Conservation (phyloP, 2,797 vertebrate genomes). For the Hozukius guyotensis region DNA sequence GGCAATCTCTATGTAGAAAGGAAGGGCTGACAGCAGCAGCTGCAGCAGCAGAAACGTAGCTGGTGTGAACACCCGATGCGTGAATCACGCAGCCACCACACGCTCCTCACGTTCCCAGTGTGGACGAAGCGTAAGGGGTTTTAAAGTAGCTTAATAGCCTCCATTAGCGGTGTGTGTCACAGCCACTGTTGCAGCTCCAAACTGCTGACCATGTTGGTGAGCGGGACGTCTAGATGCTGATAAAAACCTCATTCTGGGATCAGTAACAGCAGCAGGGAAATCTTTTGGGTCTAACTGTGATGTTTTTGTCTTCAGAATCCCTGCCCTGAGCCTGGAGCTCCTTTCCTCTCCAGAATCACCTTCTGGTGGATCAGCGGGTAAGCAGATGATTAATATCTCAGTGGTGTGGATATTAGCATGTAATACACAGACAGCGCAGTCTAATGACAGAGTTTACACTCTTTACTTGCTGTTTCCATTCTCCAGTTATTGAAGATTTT, state of each 20-base stretch:
- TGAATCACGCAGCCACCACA: no score
- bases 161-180: background rate
- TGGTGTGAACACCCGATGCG: no score
- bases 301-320: constrained; percentile 85
- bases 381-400: constrained; percentile 38
- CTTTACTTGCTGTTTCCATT: background rate
- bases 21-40: no score
- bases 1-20: no score
- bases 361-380: constrained; percentile 98
- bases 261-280: background rate
- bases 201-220: background rate
- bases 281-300: background rate
- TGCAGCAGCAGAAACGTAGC: no score
- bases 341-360: constrained; percentile 93
- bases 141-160: background rate
- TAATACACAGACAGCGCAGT: background rate
- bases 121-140: background rate
- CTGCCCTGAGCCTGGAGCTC: constrained; percentile 90
- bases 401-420: background rate
- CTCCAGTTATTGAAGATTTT: background rate
- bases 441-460: background rate
- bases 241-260: background rate
- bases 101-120: no score
- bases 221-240: background rate
- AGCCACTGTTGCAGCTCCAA: background rate